A percentile compares a stretch with the other conserved stretches of the same genome.
Conservation (phyloP, 2,888 invertebrate genomes). For the Spodoptera exigua region DNA sequence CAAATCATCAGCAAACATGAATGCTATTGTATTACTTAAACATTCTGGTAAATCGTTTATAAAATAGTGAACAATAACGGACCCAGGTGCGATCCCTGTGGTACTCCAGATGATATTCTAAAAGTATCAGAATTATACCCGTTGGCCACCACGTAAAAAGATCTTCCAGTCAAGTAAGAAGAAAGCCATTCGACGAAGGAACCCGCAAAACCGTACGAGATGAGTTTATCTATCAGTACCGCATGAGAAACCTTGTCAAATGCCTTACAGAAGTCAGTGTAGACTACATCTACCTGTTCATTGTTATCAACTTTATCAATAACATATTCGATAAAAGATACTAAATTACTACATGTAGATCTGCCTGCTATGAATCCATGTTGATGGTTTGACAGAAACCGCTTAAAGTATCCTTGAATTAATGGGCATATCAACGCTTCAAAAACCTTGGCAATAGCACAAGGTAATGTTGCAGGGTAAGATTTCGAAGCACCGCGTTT, state of each 20-base stretch:
- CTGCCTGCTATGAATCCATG: conserved; percentile 13
- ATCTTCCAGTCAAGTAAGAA: conserved; percentile 9
- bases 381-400: conserved; percentile 9
- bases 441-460: conserved; percentile 4
- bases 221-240: conserved; percentile 10
- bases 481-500: conserved; percentile 3
- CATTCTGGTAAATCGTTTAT: conserved; percentile 9
- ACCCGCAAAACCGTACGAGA: conserved; percentile 6
- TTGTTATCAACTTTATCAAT: conserved; percentile 4
- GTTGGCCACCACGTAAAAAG: conserved; percentile 14
- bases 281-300: conserved; percentile 8
- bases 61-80: conserved; percentile 12
- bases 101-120: conserved; percentile 10
- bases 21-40: conserved; percentile 1
- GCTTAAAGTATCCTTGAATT: conserved; percentile 5
- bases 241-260: conserved; percentile 20
- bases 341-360: conserved; percentile 9
- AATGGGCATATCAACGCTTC: conserved; percentile 4
- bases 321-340: conserved; percentile 4
- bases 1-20: conserved; percentile 12
- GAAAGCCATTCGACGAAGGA: conserved; percentile 11
- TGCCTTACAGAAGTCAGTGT: no score
- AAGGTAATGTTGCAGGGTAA: conserved; percentile 7
- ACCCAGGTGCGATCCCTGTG: conserved; percentile 15
- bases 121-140: conserved; percentile 8